These are phyloP conservation scores for Cerastoderma edule DNA, from an alignment of 2,888 invertebrate genomes.

Conservation along the genomic window DNA sequence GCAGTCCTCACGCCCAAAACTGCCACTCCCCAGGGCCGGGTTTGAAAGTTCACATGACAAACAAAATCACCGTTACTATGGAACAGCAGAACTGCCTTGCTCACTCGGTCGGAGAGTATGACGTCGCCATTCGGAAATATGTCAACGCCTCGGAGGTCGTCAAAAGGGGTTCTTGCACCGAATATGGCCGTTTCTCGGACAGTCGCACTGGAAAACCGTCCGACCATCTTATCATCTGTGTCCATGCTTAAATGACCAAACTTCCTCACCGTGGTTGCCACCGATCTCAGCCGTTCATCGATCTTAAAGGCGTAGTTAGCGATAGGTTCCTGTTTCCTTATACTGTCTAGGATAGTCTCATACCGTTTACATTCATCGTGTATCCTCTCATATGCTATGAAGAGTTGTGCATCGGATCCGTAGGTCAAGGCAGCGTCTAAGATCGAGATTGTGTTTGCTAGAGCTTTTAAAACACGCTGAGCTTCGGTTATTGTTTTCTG, in stretches of 20 bases:
- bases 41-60: slow-evolving; percentile 43
- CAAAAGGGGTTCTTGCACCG: slow-evolving; percentile 42
- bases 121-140: slow-evolving; percentile 49
- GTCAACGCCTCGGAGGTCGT: slow-evolving; percentile 47
- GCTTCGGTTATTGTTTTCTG: slow-evolving; percentile 32
- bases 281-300: slow-evolving; percentile 40
- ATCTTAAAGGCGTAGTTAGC: slow-evolving; percentile 45
- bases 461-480: slow-evolving; percentile 30
- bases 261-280: slow-evolving; percentile 44
- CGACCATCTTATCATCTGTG: slow-evolving; percentile 21
- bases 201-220: slow-evolving; percentile 22
- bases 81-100: slow-evolving; percentile 47
- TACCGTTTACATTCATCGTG: slow-evolving; percentile 45
- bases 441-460: slow-evolving; percentile 35
- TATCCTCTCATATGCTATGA: slow-evolving; percentile 43
- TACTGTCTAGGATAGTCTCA: slow-evolving; percentile 35
- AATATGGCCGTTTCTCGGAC: slow-evolving; percentile 45
- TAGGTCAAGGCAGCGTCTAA: slow-evolving; percentile 39
- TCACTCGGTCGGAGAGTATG: slow-evolving; percentile 42
- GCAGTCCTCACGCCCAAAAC: slow-evolving; percentile 46
- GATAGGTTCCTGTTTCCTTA: slow-evolving; percentile 32
- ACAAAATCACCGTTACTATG: slow-evolving; percentile 48
- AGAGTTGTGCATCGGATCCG: slow-evolving; percentile 46
- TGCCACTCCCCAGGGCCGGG: slow-evolving; percentile 45
- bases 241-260: slow-evolving; percentile 49